Percentiles rank a stretch among this genome's conserved stretches.
These are phyloP conservation scores for Hydrolagus colliei DNA, from an alignment of 2,797 vertebrate species.

Conservation along the genomic window DNA sequence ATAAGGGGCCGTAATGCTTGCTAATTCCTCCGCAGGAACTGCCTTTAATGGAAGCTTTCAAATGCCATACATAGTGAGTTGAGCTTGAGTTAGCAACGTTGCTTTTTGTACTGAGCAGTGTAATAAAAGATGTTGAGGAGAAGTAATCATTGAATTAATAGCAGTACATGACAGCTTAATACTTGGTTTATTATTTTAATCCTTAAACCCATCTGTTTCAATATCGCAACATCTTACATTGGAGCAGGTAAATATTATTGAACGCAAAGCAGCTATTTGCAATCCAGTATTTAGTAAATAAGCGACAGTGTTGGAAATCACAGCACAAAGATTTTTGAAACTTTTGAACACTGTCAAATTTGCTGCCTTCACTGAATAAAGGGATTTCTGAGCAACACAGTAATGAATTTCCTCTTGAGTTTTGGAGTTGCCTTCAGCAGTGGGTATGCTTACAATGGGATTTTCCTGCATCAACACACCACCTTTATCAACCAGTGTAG, in stretches of 20 bases:
- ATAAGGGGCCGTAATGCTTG: neutral
- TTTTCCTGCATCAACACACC: too few species aligned
- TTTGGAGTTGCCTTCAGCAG: too few species aligned
- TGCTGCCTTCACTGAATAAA: neutral
- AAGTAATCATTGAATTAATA: neutral
- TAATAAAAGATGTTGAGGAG: neutral
- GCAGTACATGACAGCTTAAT: neutral
- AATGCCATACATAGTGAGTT: neutral
- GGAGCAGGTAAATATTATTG: neutral
- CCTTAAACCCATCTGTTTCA: neutral
- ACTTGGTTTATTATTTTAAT: neutral
- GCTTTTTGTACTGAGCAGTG: neutral
- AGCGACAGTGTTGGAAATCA: neutral
- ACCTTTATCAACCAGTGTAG: too few species aligned
- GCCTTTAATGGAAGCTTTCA: neutral
- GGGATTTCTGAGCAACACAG: neutral
- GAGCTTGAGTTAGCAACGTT: neutral
- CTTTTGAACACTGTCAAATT: neutral
- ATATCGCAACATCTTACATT: neutral
- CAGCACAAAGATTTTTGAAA: too few species aligned
- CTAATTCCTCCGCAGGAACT: neutral
- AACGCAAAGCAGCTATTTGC: neutral
- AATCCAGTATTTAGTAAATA: neutral
- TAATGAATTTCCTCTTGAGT: too few species aligned
- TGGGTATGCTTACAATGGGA: too few species aligned